Base-by-base conservation (phyloP, 2,113 vertebrate genomes). In the Macaca mulatta region DNA sequence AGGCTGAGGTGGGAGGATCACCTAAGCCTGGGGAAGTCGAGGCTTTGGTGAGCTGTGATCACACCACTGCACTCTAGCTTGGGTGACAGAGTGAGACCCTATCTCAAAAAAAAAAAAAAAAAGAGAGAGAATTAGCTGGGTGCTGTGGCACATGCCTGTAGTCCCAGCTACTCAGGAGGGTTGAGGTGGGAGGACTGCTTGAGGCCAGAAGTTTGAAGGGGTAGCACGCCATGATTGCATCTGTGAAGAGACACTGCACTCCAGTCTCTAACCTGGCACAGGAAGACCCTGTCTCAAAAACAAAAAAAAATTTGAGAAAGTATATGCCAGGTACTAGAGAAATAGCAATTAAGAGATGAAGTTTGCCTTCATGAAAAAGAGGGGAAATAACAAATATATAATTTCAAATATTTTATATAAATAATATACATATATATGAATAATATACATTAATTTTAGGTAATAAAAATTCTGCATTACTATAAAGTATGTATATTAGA, bases 321-420 rank as follows among this genome's bases (percentile, higher is more conserved):
- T 48, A 72, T 23, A 85, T 74, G 72, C 67, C 20, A 78, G 32
- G 38, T 27, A 78, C 22, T 77, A 23, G 75, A 82, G 35, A 94
- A 94, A 82, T 3, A 86, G 52, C 57, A 92, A 27, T 67, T 27
- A 79, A 67, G 10, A 32, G 57, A 81, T 61, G 61, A 93, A n/a
- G 6, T 91, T 20, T 88, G 40, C 14, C n/a, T 86, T 83, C 48
- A 96, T 81, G 70, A 91, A 90, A 94, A 22, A 83, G 32, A 82
- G 84, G 9, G 8, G 48, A 30, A 83, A 55, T 8, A 18, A 74
- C 57, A 89, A 61, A 88, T 30, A 27, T 18, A 61, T 40, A 67
- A 69, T 7, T 93, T 95, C 6, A 55, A 77, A 30, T 72, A 79
- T 48, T 93, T 93, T 90, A 95, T 72, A 72, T 79, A 96, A 61